These are phyloP conservation scores for Pyrocephalus nanus DNA, from an alignment of 2,797 vertebrate genomes.

Conservation along the genomic window DNA sequence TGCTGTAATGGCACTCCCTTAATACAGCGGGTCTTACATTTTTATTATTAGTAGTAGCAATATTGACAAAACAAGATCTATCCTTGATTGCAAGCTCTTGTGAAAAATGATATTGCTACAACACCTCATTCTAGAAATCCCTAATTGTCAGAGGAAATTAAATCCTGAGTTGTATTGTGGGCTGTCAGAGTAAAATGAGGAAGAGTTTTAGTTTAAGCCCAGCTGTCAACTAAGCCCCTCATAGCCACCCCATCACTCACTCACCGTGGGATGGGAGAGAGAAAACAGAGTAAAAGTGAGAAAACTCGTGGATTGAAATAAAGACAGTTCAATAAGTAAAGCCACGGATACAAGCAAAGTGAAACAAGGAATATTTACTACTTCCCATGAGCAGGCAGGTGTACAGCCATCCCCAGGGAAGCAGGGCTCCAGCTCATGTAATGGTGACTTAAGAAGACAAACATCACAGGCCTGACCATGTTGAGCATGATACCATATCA, in stretches of 20 bases:
- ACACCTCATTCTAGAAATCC: not conserved
- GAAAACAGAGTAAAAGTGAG: not conserved
- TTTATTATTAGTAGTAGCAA: not conserved
- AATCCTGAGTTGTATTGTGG: not conserved
- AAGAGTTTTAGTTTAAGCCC: not conserved
- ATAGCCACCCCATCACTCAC: accelerated
- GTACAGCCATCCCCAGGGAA: not conserved
- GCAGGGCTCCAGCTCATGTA: not conserved
- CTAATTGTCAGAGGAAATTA: not conserved
- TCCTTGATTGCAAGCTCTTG: not conserved
- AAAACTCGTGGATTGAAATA: accelerated
- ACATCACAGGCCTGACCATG: too few relatives aligned
- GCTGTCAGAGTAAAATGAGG: not conserved
- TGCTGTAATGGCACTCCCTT: not conserved
- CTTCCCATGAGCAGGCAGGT: not conserved
- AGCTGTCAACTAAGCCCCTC: not conserved
- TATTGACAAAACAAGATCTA: not conserved
- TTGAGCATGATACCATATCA: not conserved
- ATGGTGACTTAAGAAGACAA: not conserved
- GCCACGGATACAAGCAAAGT: not conserved
- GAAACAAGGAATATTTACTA: not conserved
- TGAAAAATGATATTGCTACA: not conserved
- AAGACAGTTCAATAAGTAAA: not conserved
- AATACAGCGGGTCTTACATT: not conserved
- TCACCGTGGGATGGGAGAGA: not conserved